Evolutionary conservation across 2,113 vertebrate species (phyloP).

Genomic region (Oncorhynchus tshawytscha): DNA sequence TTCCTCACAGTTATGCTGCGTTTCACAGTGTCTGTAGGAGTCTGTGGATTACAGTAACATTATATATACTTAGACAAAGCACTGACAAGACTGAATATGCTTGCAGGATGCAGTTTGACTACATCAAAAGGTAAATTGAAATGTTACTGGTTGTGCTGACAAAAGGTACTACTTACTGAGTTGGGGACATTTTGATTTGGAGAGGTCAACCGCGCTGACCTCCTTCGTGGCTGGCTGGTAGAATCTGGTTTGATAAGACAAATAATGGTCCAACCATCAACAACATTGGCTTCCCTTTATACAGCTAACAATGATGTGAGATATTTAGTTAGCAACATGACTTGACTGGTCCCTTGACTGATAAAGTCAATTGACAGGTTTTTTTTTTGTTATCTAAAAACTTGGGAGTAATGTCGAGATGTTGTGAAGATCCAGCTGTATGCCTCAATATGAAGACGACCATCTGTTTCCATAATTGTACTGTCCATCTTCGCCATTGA

Average conservation of each 20-base stretch:
- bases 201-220: slow-evolving; percentile 63
- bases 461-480: no score
- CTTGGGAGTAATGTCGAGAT: no score
- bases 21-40: slow-evolving; percentile 48
- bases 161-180: slow-evolving; percentile 1
- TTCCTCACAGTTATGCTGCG: slow-evolving; percentile 71
- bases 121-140: not conserved
- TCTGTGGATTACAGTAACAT: slow-evolving; percentile 35
- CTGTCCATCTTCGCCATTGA: no score
- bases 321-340: no score
- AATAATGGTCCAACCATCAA: not conserved
- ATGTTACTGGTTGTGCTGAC: not conserved
- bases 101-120: not conserved
- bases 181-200: slow-evolving; percentile 28
- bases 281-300: no score
- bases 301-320: not conserved
- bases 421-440: no score
- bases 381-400: no score
- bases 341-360: no score
- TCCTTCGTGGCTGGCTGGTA: slow-evolving; percentile 43
- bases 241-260: not conserved
- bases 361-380: no score
- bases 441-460: no score
- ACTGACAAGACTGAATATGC: not conserved
- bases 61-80: not conserved